Evolutionary conservation across 2,888 invertebrate species (phyloP).

Genomic region (Lasioglossum figueresi): DNA sequence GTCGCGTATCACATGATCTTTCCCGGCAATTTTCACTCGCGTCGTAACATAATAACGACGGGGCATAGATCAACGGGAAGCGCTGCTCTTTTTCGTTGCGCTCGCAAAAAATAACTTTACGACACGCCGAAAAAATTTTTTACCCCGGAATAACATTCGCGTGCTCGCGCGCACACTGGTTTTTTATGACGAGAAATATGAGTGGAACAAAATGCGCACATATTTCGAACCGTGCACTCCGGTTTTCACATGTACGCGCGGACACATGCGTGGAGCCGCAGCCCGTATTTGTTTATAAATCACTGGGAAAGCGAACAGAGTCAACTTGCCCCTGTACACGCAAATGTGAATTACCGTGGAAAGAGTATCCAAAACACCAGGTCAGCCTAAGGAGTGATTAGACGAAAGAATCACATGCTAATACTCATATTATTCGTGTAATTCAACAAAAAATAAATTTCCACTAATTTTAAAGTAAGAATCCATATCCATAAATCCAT

Average conservation of each 20-base stretch:
- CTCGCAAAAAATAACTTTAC: constrained; percentile 4
- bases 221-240: background rate
- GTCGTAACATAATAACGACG: constrained; percentile 26
- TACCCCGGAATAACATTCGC: background rate
- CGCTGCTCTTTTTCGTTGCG: background rate
- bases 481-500: too few species aligned
- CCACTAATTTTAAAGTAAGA: too few species aligned
- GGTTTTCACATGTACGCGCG: background rate
- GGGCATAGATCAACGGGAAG: background rate
- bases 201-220: constrained; percentile 3
- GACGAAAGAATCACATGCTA: background rate
- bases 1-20: constrained; percentile 18
- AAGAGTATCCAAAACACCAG: constrained; percentile 44
- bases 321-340: constrained; percentile 32
- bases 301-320: constrained; percentile 32
- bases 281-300: constrained; percentile 41
- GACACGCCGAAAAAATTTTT: constrained; percentile 2
- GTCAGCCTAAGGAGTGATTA: constrained; percentile 60
- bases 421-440: background rate
- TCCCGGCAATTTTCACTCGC: background rate
- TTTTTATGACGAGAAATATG: constrained; percentile 11
- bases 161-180: background rate
- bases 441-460: too few species aligned
- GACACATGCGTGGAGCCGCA: background rate
- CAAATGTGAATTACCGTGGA: constrained; percentile 62